Evolutionary conservation across 2,888 invertebrate species (phyloP), one percentile per base, ranked within the genome.

Genomic region (Tachystola acroxantha): DNA sequence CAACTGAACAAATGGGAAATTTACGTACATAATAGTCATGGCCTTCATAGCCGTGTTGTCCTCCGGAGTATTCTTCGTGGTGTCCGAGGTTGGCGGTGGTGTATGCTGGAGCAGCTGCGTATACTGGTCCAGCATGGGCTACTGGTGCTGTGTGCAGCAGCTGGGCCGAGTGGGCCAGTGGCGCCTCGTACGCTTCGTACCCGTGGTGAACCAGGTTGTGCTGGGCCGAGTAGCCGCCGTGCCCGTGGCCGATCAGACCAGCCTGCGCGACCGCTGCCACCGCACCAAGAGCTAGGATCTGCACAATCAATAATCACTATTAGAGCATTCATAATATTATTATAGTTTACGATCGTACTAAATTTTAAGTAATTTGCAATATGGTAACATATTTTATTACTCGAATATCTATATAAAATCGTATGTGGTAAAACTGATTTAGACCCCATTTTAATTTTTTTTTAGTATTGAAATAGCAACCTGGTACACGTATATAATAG

Each of bases 231-330:
- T 53, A 56, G 1, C 67, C 64, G 11, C 63, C 55, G 7, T 53
- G 56, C 1, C 67, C 64, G 11, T 64, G 66, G 46, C 68, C 62
- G 10, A 75, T 70, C 30, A 88, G 65, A 32, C 90, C 90, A 14
- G 88, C 89, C 44, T 79, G 82, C 27, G 87, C 84, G 5, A 85
- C 69, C 28, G 80, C 77, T 46, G 80, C 66, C 38, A 80, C 53
- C 25, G 79, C 72, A 45, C 74, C 56, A 52, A 88, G 51, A 34
- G 73, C 63, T 42, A 84, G 45, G 36, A 85, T 71, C 86, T 86
- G 69, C 14, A 50, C 47, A 53, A 45, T 47, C 16, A 43, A 40
- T 6, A 10, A 24, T 4, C 6, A 24, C n/a, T 19, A 14, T n/a
- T n/a, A n/a, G n/a, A n/a, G n/a, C n/a, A n/a, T n/a, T n/a, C n/a